Conservation (phyloP, 2,888 invertebrate species). For the Terebella lapidaria region DNA sequence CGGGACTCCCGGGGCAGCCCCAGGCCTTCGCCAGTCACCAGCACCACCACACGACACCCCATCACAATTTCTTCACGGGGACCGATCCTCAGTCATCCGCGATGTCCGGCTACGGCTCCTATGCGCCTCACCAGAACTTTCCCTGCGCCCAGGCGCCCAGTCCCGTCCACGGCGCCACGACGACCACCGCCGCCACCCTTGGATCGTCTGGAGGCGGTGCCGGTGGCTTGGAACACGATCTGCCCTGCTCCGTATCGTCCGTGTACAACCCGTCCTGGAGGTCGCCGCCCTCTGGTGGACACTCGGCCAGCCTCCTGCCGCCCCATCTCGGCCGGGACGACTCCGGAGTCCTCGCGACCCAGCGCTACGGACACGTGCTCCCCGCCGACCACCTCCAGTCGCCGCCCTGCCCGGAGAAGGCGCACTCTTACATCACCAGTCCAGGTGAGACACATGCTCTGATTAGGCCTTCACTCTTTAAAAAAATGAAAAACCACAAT, state of each 20-base stretch:
- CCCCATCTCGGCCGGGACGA: not conserved
- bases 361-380: too few relatives aligned
- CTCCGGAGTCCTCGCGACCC: not conserved
- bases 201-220: not conserved
- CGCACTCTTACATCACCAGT: not conserved
- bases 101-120: not conserved
- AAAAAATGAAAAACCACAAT: not conserved
- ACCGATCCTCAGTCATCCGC: not conserved
- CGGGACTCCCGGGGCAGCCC: conserved; percentile 2
- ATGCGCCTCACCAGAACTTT: not conserved
- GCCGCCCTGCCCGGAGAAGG: not conserved
- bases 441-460: too few relatives aligned
- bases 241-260: not conserved
- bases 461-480: too few relatives aligned
- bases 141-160: not conserved
- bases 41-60: not conserved
- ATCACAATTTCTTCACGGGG: not conserved
- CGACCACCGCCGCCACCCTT: not conserved
- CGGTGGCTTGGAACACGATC: not conserved
- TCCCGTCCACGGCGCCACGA: not conserved
- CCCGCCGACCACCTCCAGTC: not conserved
- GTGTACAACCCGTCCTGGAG: conserved; percentile 2
- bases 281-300: too few relatives aligned
- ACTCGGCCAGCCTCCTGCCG: not conserved
- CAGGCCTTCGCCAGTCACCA: not conserved